phyloP scores from a whole-genome alignment of 2,888 invertebrate species.

The Anorthoa munda region DNA sequence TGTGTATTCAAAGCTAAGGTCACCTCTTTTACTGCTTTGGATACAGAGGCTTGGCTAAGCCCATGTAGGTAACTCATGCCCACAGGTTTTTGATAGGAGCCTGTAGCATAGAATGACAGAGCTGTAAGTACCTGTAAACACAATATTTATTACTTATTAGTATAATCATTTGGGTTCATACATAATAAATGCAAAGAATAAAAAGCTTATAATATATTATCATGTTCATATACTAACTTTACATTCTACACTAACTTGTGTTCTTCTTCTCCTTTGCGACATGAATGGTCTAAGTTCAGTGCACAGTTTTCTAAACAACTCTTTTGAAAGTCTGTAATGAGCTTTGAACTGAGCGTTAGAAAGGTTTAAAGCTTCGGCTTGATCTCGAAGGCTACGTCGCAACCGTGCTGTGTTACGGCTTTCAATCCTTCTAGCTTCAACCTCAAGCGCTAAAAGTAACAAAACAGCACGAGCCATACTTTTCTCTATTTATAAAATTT shows the following conservation, averaged over 20 bases:
- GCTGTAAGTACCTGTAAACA: slow-evolving; percentile 4
- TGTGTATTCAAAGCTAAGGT: slow-evolving; percentile 2
- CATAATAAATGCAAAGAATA: too few species aligned
- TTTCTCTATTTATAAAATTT: too few species aligned
- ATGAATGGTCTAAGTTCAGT: background rate
- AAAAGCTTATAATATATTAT: too few species aligned
- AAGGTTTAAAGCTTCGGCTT: too few species aligned
- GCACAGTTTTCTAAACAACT: too few species aligned
- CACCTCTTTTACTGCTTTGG: background rate
- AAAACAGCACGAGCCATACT: too few species aligned
- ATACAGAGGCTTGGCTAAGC: slow-evolving; percentile 11
- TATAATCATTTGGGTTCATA: background rate
- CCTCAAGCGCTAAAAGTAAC: too few species aligned
- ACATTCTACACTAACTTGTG: slow-evolving; percentile 10
- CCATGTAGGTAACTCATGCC: slow-evolving; percentile 1
- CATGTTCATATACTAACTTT: background rate
- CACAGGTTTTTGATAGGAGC: slow-evolving; percentile 5
- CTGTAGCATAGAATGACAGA: slow-evolving; percentile 4
- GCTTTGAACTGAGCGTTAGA: too few species aligned
- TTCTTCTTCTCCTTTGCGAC: background rate
- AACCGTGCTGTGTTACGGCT: too few species aligned
- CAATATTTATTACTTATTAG: background rate
- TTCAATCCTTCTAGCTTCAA: too few species aligned
- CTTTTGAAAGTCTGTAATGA: too few species aligned
- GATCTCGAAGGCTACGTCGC: too few species aligned